phyloP scores from a whole-genome alignment of 2,888 invertebrate genomes.

The Stenolophus ochropezus region DNA sequence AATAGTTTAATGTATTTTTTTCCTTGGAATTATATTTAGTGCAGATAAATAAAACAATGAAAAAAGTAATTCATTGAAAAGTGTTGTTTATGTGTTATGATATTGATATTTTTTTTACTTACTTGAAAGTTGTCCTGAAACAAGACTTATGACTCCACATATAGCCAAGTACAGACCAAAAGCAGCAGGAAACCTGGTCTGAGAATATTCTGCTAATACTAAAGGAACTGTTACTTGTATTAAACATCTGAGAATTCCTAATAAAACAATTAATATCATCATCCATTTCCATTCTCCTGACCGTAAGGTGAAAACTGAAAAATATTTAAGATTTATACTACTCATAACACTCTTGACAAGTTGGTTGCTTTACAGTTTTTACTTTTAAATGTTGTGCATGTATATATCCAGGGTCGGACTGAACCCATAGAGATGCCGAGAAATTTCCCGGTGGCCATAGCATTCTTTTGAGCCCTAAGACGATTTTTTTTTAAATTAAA shows the following conservation, averaged over 20 bases:
- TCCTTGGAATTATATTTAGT: too few species aligned
- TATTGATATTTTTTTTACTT: not conserved
- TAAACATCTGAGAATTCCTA: constrained; percentile 1
- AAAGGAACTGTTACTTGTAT: constrained; percentile 36
- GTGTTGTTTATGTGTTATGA: too few species aligned
- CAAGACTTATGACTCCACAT: constrained; percentile 32
- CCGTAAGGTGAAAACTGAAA: not conserved
- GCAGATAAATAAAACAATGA: too few species aligned
- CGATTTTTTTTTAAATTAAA: too few species aligned
- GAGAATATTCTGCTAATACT: constrained; percentile 36
- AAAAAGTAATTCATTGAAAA: too few species aligned
- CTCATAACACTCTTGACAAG: not conserved
- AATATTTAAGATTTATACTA: not conserved
- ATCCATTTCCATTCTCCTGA: not conserved
- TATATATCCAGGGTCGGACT: too few species aligned
- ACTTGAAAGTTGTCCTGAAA: constrained; percentile 34
- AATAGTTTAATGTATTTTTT: too few species aligned
- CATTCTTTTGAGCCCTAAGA: too few species aligned
- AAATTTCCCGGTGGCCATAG: too few species aligned
- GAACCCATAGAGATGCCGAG: too few species aligned
- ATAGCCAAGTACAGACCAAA: constrained; percentile 43
- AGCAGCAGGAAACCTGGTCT: constrained; percentile 22
- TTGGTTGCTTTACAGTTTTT: too few species aligned
- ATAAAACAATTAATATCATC: constrained; percentile 9
- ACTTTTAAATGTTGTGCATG: too few species aligned